Base-by-base conservation (phyloP, 1,140 invertebrate species). In the Archegozetes longisetosus region DNA sequence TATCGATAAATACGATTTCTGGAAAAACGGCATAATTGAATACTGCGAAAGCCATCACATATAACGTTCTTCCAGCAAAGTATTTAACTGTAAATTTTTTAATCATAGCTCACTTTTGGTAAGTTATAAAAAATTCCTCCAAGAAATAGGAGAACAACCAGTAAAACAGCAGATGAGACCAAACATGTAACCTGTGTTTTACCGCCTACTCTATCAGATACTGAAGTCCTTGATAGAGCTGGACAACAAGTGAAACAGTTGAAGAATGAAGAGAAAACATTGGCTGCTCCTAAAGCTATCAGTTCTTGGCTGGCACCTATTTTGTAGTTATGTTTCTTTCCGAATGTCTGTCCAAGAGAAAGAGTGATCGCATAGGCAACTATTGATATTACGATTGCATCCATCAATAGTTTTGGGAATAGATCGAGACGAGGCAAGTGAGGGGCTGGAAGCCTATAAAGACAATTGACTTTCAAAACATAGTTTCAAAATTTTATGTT, bases 281-380 rank as follows among this genome's bases (percentile, higher is more conserved):
- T 76, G n/a, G 69, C 69, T 13, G 72, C 60, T n/a, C 77, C 77
- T 64, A 77, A 70, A 6, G 78, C 78, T 53, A 77, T 64, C 54
- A 80, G 65, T 64, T 79, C 78, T 73, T 80, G 79, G 63, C 77
- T 78, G n/a, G 78, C 67, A 63, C 77, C 71, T 25, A 79, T 70
- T 52, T 71, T 70, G 67, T 80, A 80, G 53, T 73, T 72, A 67
- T 80, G 72, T 64, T 77, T 78, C 55, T 74, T 76, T 20, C 78
- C 76, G 57, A 79, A 73, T 48, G 78, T 69, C 66, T 80, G 78
- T 3, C 71, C 75, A 72, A 80, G 72, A 17, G 79, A 80, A 24
- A 79, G 70, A 27, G 74, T 74, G 47, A 80, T 73, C 52, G 77
- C 77, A 69, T 74, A 80, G 3, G 73, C 71, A 52, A 80, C 76